Conservation (phyloP, 2,113 vertebrate genomes). For the Chloropsis hardwickii region DNA sequence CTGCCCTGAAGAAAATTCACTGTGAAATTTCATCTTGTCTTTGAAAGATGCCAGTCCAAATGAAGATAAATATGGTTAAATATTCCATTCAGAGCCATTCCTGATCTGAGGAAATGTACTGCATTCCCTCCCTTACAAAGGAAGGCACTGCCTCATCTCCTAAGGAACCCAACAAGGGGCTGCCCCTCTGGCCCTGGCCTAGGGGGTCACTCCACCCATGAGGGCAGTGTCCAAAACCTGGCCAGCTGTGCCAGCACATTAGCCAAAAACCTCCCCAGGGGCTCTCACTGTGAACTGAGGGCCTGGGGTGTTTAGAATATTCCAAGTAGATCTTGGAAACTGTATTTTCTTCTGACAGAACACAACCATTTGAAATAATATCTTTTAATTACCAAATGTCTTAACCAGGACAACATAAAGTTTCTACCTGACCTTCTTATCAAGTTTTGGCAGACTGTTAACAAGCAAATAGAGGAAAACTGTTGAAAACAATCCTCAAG, state of each 20-base stretch:
- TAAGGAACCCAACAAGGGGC: accelerated
- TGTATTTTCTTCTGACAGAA: neutral
- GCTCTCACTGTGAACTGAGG: neutral
- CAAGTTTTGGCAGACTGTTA: neutral
- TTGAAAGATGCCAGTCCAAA: neutral
- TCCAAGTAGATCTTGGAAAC: neutral
- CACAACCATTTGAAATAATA: neutral
- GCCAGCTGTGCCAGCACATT: neutral
- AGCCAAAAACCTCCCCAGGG: neutral
- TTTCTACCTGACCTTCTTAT: neutral
- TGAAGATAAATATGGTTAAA: neutral
- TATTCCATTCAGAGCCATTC: neutral
- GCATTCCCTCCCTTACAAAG: neutral
- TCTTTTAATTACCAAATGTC: neutral
- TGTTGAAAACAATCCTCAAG: neutral
- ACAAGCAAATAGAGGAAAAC: neutral
- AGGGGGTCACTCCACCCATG: neutral
- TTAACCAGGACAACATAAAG: neutral
- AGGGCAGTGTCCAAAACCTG: accelerated
- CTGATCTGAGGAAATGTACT: neutral
- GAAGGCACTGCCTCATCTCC: neutral
- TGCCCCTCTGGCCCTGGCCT: neutral
- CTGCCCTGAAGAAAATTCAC: neutral
- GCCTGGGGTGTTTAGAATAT: neutral
- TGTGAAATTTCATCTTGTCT: neutral